Evolutionary conservation across 37 sponge, comb jelly and placozoan genomes (phyloP).

Genomic region (Tethya wilhelma): DNA sequence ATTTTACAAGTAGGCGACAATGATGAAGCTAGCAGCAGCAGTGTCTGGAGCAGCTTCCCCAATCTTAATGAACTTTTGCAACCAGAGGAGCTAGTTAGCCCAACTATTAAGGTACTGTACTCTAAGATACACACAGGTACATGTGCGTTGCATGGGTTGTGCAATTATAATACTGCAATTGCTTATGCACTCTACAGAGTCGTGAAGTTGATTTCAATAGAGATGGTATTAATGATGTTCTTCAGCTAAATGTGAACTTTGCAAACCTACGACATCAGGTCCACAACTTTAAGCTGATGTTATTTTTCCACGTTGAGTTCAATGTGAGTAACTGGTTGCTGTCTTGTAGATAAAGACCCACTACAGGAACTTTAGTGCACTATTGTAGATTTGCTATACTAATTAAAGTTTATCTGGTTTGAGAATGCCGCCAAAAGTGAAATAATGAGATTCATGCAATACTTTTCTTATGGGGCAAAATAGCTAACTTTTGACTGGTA

Average conservation of each 20-base stretch:
- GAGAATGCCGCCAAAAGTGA: too few species aligned
- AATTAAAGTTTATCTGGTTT: too few species aligned
- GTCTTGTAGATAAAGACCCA: too few species aligned
- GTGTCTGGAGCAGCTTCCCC: slow-evolving; percentile 74
- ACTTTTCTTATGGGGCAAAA: too few species aligned
- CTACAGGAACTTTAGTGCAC: too few species aligned
- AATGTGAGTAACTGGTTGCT: slow-evolving; percentile 62
- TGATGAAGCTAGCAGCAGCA: slow-evolving; percentile 7
- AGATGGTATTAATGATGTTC: slow-evolving; percentile 76
- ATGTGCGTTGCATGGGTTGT: not conserved
- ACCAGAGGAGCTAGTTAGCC: slow-evolving; percentile 28
- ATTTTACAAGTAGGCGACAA: slow-evolving; percentile 60
- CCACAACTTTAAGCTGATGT: slow-evolving; percentile 49
- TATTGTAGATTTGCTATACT: not conserved
- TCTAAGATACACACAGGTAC: not conserved
- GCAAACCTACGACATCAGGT: slow-evolving; percentile 35
- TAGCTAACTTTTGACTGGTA: too few species aligned
- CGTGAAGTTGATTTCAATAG: slow-evolving; percentile 71
- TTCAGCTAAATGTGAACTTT: slow-evolving; percentile 67
- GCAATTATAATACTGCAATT: not conserved
- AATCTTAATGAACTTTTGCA: slow-evolving; percentile 47
- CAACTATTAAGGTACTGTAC: slow-evolving; percentile 49
- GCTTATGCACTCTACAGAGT: slow-evolving; percentile 35
- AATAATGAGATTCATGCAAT: too few species aligned
- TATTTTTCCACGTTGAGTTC: slow-evolving; percentile 72